A percentile compares a stretch with the other conserved stretches of the same genome.
phyloP scores from a whole-genome alignment of 1,140 invertebrate species.

The Brachionus asplanchnoidis region DNA sequence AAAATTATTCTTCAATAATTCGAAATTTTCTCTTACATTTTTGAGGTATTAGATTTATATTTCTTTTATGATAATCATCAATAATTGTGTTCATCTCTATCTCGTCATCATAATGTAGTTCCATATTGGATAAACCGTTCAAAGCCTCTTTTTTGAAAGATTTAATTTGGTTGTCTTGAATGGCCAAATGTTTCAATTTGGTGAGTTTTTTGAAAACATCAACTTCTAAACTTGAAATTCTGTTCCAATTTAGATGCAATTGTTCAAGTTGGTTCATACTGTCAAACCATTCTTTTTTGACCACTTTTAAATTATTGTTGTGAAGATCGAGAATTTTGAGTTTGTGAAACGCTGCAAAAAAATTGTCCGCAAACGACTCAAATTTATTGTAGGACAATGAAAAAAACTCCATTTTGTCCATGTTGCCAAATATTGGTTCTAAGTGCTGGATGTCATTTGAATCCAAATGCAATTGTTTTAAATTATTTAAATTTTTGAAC shows the following conservation, averaged over 20 bases:
- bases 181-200: neutral
- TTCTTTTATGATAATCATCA: neutral
- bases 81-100: neutral
- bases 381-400: neutral
- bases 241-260: conserved; percentile 7
- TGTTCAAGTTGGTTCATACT: neutral
- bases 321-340: neutral
- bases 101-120: neutral
- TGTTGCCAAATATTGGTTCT: neutral
- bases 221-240: neutral
- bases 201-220: neutral
- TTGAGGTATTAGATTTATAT: neutral
- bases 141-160: neutral
- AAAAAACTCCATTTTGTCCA: neutral
- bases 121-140: neutral
- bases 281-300: neutral
- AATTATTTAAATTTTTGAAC: neutral
- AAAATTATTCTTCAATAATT: neutral
- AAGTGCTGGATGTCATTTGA: neutral
- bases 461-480: neutral
- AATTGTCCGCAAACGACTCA: neutral
- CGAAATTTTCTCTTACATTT: neutral
- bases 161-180: neutral
- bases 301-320: neutral
- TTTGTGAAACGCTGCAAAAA: neutral